A percentile compares a stretch with the other conserved stretches of the same genome.
phyloP scores from a whole-genome alignment of 1,140 invertebrate species.

The Drosophila hydei region DNA sequence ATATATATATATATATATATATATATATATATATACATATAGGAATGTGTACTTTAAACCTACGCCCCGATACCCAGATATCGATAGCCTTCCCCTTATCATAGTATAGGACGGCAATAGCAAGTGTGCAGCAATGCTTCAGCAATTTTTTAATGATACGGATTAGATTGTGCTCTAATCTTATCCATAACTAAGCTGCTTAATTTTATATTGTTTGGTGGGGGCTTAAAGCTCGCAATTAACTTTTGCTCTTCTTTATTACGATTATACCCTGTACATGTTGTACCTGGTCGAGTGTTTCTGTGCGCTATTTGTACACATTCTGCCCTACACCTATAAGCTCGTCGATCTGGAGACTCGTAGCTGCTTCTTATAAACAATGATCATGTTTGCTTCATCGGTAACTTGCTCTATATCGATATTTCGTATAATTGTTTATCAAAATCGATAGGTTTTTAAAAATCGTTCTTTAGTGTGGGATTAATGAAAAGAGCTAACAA shows the following conservation, averaged over 20 bases:
- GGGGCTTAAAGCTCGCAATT: not conserved
- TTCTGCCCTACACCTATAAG: too few relatives aligned
- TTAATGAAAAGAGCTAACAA: not conserved
- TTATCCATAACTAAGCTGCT: slow-evolving; percentile 18
- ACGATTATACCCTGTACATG: not conserved
- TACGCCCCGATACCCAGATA: slow-evolving; percentile 11
- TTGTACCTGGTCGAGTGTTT: not conserved
- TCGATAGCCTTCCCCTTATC: slow-evolving; percentile 15
- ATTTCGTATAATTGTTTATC: too few relatives aligned
- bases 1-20: not conserved
- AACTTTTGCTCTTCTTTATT: not conserved
- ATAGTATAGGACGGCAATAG: not conserved
- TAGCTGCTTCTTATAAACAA: not conserved
- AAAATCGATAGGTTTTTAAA: not conserved
- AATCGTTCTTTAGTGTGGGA: not conserved
- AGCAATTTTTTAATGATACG: slow-evolving; percentile 7
- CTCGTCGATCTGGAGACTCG: not conserved
- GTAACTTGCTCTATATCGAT: too few relatives aligned
- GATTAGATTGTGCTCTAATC: slow-evolving; percentile 47
- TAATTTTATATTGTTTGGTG: not conserved
- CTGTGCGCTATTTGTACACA: too few relatives aligned
- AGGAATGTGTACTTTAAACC: slow-evolving; percentile 37
- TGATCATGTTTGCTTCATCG: not conserved
- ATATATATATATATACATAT: not conserved
- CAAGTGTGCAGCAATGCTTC: slow-evolving; percentile 13